These are phyloP conservation scores for Adrianichthys oophorus DNA, from an alignment of 2,797 vertebrate species.

Conservation along the genomic window DNA sequence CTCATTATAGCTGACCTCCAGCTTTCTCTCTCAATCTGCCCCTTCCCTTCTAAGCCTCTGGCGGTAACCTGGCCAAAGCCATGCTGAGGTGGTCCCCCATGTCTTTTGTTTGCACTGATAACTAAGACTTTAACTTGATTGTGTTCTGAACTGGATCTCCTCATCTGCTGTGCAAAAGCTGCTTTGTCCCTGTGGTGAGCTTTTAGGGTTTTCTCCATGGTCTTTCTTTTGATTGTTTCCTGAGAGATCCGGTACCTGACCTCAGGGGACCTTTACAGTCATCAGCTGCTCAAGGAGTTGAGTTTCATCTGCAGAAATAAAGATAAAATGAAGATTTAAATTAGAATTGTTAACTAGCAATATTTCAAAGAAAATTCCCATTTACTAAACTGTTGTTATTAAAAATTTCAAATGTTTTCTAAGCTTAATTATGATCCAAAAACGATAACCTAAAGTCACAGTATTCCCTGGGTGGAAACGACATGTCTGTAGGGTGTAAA, in stretches of 20 bases:
- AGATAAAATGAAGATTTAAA: too few relatives aligned
- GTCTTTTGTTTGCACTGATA: conserved; percentile 76
- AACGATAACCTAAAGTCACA: too few relatives aligned
- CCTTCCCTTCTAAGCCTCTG: conserved; percentile 40
- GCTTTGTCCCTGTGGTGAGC: conserved; percentile 59
- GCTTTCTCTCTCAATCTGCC: conserved; percentile 58
- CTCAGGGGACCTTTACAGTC: neutral
- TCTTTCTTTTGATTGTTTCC: conserved; percentile 20
- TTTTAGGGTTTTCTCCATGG: conserved; percentile 49
- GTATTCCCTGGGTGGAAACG: too few relatives aligned
- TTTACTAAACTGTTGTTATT: too few relatives aligned
- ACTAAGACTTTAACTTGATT: conserved; percentile 63
- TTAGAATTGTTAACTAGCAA: too few relatives aligned
- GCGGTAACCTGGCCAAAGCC: conserved; percentile 63
- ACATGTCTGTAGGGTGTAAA: too few relatives aligned
- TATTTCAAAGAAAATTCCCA: too few relatives aligned
- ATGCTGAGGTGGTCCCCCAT: conserved; percentile 80
- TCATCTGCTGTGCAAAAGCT: conserved; percentile 45
- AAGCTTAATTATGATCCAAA: too few relatives aligned
- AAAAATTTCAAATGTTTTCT: too few relatives aligned
- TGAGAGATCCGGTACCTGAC: conserved; percentile 3
- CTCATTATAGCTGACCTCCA: conserved; percentile 76
- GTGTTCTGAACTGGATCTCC: conserved; percentile 66
- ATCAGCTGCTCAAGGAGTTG: neutral
- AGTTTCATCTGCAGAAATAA: too few relatives aligned